These are phyloP conservation scores for Cassiopea andromeda DNA, from an alignment of 30 jellyfish, hydroid and myxozoan genomes.

Conservation along the genomic window DNA sequence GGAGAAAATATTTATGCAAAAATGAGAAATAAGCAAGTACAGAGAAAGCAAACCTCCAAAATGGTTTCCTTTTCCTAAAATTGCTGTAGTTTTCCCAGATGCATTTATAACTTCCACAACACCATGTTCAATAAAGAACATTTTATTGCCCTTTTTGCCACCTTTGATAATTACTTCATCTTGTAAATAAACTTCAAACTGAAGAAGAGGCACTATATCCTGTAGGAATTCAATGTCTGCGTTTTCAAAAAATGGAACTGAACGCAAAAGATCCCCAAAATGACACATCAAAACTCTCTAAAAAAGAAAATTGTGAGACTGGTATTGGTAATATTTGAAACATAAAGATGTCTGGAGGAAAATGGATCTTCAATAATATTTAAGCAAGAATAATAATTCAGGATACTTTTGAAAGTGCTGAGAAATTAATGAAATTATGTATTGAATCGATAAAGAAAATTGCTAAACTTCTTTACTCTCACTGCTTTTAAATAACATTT, in stretches of 20 bases:
- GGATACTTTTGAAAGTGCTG: no score
- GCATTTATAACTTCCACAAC: slow-evolving; percentile 56
- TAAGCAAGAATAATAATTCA: no score
- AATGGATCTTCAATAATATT: no score
- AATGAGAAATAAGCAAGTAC: no score
- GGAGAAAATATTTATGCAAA: no score
- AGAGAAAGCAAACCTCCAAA: slow-evolving; percentile 58
- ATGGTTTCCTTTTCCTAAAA: slow-evolving; percentile 54
- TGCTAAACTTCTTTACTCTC: no score
- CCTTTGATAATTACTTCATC: slow-evolving; percentile 43
- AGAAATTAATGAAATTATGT: no score
- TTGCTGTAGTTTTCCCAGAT: slow-evolving; percentile 56
- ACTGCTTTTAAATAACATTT: no score
- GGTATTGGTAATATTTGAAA: no score
- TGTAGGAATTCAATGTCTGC: slow-evolving; percentile 58
- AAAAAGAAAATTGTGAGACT: not conserved
- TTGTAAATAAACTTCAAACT: slow-evolving; percentile 55
- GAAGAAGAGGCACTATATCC: slow-evolving; percentile 35
- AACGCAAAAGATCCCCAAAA: slow-evolving; percentile 56
- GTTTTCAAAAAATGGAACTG: slow-evolving; percentile 66
- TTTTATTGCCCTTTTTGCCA: slow-evolving; percentile 61
- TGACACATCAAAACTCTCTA: slow-evolving; percentile 57
- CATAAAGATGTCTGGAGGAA: no score
- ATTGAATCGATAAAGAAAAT: no score
- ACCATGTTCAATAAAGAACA: slow-evolving; percentile 68